Conservation (phyloP, 2,113 vertebrate species). For the Macrotis lagotis region DNA sequence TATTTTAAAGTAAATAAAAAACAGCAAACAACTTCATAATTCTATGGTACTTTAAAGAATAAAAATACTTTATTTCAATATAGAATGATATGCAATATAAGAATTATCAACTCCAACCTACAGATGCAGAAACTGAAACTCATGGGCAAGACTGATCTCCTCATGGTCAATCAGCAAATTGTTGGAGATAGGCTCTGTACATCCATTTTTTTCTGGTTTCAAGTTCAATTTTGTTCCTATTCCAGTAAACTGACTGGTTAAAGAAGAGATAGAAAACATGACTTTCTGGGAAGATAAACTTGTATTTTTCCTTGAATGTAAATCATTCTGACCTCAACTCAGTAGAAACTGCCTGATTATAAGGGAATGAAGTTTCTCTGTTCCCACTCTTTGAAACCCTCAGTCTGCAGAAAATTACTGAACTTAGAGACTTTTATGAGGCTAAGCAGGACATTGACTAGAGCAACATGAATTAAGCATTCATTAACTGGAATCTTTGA, state of each 20-base stretch:
- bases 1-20: not conserved
- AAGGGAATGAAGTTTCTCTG: not conserved
- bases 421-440: not conserved
- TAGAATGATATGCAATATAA: not conserved
- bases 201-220: not conserved
- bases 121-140: not conserved
- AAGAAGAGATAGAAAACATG: not conserved
- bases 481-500: slow-evolving; percentile 17
- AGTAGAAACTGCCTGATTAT: not conserved
- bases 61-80: not conserved
- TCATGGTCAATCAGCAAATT: not conserved
- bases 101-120: not conserved
- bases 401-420: not conserved
- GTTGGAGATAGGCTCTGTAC: not conserved
- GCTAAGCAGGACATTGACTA: slow-evolving; percentile 15
- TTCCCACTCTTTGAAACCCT: not conserved
- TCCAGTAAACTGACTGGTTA: not conserved
- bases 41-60: not conserved
- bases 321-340: not conserved
- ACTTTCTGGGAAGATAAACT: not conserved
- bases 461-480: not conserved
- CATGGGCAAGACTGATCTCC: not conserved
- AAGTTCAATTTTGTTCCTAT: not conserved
- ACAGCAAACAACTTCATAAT: not conserved
- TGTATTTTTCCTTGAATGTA: not conserved